Conservation (phyloP, 2,888 invertebrate genomes). For the Drosophila gaucha region DNA sequence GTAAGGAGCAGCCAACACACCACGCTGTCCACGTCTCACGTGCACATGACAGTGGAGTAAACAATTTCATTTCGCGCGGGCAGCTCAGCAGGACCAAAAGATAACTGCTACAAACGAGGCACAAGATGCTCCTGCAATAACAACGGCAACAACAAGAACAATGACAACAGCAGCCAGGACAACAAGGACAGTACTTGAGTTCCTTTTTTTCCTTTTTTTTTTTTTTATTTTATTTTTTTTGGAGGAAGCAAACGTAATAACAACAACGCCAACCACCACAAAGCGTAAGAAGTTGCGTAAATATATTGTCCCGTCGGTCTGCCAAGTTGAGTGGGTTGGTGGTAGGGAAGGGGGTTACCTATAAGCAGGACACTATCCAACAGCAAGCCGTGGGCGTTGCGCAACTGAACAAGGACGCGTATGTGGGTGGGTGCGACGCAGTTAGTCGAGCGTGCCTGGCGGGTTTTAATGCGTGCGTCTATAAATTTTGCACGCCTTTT, state of each 20-base stretch:
- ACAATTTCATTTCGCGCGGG: conserved; percentile 75
- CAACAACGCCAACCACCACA: conserved; percentile 51
- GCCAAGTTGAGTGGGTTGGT: conserved; percentile 18
- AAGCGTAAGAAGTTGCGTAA: conserved; percentile 79
- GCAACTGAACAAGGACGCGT: conserved; percentile 15
- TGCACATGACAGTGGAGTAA: conserved; percentile 80
- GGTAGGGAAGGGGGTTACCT: conserved; percentile 22
- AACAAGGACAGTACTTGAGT: conserved; percentile 70
- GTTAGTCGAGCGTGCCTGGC: conserved; percentile 77
- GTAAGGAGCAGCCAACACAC: conserved; percentile 53
- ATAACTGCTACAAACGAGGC: conserved; percentile 77
- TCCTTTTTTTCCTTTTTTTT: conserved; percentile 30
- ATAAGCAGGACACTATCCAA: conserved; percentile 42
- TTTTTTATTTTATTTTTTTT: conserved; percentile 18
- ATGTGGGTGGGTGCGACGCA: conserved; percentile 53
- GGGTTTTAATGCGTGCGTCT: conserved; percentile 77
- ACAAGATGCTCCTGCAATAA: conserved; percentile 74
- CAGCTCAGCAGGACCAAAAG: conserved; percentile 68
- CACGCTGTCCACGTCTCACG: conserved; percentile 64
- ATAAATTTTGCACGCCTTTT: conserved; percentile 80
- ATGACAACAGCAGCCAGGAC: conserved; percentile 48
- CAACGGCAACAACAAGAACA: conserved; percentile 38
- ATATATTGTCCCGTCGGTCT: conserved; percentile 77
- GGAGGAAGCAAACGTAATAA: conserved; percentile 44
- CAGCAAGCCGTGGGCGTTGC: conserved; percentile 24